phyloP scores from a whole-genome alignment of 2,888 invertebrate species.

The Dynastes hyllus region DNA sequence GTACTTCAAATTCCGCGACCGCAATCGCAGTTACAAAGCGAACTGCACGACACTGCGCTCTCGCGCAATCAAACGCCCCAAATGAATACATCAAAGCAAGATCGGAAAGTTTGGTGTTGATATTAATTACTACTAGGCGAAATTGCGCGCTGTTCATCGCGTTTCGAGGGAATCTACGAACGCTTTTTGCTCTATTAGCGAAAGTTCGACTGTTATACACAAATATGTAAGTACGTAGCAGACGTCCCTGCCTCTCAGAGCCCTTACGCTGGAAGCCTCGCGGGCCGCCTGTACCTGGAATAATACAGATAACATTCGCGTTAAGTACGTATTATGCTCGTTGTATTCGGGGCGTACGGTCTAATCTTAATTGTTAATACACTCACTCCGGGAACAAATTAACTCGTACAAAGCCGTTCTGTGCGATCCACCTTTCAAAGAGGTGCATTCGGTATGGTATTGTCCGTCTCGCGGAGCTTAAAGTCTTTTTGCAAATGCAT shows the following conservation, averaged over 20 bases:
- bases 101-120: constrained; percentile 18
- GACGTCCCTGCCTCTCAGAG: too few relatives aligned
- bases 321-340: constrained; percentile 4
- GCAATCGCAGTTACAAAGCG: not conserved
- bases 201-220: too few relatives aligned
- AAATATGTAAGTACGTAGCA: too few relatives aligned
- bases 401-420: constrained; percentile 1
- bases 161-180: not conserved
- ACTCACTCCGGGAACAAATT: constrained; percentile 10
- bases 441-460: not conserved
- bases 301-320: constrained; percentile 22
- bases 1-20: not conserved
- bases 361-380: constrained; percentile 23
- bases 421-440: not conserved
- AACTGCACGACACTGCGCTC: not conserved
- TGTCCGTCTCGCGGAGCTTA: too few relatives aligned
- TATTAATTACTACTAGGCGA: constrained; percentile 9
- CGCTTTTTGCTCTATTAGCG: not conserved
- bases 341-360: not conserved
- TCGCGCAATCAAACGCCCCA: not conserved
- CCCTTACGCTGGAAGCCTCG: too few relatives aligned
- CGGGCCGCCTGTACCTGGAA: not conserved
- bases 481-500: too few relatives aligned
- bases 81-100: constrained; percentile 15
- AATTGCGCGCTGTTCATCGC: not conserved